phyloP scores from a whole-genome alignment of 2,797 vertebrate genomes.

The Molossus alvarezi region DNA sequence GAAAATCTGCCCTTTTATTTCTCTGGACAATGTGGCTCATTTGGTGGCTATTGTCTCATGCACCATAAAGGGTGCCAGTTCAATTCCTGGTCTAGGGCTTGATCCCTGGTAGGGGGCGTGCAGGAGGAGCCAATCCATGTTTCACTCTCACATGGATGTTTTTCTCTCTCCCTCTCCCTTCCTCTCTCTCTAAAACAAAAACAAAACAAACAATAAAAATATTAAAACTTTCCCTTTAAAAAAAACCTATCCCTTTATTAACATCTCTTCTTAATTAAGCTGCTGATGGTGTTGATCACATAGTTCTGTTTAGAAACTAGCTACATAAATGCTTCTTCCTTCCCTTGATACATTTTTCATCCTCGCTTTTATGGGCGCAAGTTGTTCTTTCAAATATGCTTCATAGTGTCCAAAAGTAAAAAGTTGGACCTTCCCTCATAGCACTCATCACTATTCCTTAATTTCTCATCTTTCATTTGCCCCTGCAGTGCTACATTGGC shows the following conservation, averaged over 20 bases:
- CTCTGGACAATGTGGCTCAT: neutral
- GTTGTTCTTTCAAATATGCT: conserved; percentile 10
- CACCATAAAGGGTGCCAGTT: neutral
- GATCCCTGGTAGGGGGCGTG: neutral
- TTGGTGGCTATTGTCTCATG: neutral
- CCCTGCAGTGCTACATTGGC: neutral
- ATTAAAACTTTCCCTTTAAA: neutral
- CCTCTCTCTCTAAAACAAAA: neutral
- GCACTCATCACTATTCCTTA: neutral
- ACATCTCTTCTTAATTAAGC: conserved; percentile 15
- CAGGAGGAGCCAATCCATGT: neutral
- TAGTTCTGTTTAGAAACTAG: neutral
- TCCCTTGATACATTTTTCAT: neutral
- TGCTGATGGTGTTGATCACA: conserved; percentile 21
- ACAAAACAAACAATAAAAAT: neutral
- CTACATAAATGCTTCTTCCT: neutral
- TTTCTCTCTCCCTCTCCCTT: neutral
- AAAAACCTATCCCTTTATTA: neutral
- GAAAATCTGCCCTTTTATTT: conserved; percentile 3
- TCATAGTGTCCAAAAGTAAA: neutral
- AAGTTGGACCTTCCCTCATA: neutral
- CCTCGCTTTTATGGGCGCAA: neutral
- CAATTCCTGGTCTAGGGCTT: too few species aligned
- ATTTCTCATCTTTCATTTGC: neutral
- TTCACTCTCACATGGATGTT: neutral